Evolutionary conservation across 2,888 invertebrate species (phyloP), one percentile per base, ranked within the genome.

Genomic region (Monoplex corrugatus): DNA sequence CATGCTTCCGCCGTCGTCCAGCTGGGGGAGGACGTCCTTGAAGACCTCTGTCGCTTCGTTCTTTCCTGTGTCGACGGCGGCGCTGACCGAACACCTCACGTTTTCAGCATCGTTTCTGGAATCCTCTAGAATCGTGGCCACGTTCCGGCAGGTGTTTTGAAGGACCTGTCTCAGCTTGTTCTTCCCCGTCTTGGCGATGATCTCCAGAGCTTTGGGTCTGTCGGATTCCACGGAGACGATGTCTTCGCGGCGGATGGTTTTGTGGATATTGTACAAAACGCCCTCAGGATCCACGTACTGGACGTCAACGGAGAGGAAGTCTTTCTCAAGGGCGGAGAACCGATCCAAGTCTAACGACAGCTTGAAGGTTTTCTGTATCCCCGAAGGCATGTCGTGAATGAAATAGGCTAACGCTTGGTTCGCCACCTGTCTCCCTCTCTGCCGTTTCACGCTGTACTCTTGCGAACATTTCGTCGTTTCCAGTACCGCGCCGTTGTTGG

Each of bases 381-480:
- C 93, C 0, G 92, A 92, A 0, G 92, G 92, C 57, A 94, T 91
- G 86, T 94, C 94, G 78, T 94, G 93, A 85, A 93, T 87, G 68
- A 93, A 94, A 80, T 92, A 93, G 1, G 91, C 91, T 82, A 93
- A 92, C 3, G 84, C 83, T 5, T 87, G 75, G 23, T 68, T 82
- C 16, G 86, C 87, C 23, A 43, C 80, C 1, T 82, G 80, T 32
- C 86, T 85, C 0, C 87, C n/a, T 13, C 92, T 87, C 43, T 90
- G 44, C 1, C 88, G 45, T n/a, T 92, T 89, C 2, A 93, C 89
- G 75, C 91, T 91, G 88, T 92, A 91, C 63, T 94, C 94, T 32
- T 90, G 91, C 0, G 92, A 91, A 75, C 93, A 93, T 43, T 92
- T 90, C 23, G 90, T 89, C n/a, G 92, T 90, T 3, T 91, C 89